Evolutionary conservation across 2,888 invertebrate genomes (phyloP).

Genomic region (Acrobasis consociella): DNA sequence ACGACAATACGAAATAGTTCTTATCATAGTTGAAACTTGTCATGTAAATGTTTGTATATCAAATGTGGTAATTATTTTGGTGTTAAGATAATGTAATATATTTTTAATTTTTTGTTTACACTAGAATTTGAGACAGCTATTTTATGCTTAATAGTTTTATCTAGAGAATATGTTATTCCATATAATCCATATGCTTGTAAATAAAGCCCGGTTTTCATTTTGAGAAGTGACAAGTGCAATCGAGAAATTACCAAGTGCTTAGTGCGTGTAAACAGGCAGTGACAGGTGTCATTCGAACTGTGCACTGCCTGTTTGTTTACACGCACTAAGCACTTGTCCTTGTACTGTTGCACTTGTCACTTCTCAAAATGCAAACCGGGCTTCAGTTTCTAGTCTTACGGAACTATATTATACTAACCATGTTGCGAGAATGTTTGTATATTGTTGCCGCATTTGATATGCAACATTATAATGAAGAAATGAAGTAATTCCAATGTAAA

Average conservation of each 20-base stretch:
- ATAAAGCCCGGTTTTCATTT: neutral
- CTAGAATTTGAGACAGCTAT: neutral
- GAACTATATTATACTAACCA: neutral
- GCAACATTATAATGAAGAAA: neutral
- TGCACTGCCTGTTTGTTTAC: no score
- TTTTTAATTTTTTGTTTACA: neutral
- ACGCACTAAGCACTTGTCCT: no score
- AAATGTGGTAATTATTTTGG: neutral
- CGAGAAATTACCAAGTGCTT: no score
- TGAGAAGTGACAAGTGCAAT: no score
- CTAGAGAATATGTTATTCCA: neutral
- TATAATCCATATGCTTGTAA: neutral
- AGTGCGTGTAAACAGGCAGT: no score
- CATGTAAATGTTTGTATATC: neutral
- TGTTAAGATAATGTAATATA: neutral
- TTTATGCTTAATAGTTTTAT: neutral
- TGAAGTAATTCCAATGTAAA: neutral
- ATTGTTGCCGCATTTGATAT: neutral
- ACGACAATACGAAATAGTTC: no score
- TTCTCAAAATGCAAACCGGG: no score
- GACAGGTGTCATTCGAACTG: no score
- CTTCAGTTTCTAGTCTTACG: conserved; percentile 1
- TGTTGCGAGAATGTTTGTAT: neutral
- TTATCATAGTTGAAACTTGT: neutral
- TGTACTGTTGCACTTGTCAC: no score